Evolutionary conservation across 2,797 vertebrate species (phyloP), one percentile per base, ranked within the genome.

Genomic region (Sarcophilus harrisii): DNA sequence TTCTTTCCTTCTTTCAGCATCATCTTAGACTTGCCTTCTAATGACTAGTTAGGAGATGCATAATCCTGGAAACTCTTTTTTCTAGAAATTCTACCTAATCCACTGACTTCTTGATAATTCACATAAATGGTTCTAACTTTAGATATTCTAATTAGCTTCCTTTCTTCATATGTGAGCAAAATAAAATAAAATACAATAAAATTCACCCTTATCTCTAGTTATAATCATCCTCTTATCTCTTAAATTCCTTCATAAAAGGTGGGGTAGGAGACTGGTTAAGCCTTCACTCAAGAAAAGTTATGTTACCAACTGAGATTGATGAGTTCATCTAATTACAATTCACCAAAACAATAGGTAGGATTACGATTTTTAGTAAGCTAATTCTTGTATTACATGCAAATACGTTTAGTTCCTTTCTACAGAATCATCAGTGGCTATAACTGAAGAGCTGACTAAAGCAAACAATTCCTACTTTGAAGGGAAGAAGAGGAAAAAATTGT

Each of bases 221-320:
- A 45, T 38, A 45, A 30, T 45, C 38, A 45, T 81, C 8, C 38
- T 45, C 9, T 81, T 27, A 38, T 73, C 38, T 81, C 73, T 81
- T 45, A 45, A 81, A 81, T 45, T 8, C 38, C n/a, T 45, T 27
- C 73, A 16, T 18, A 24, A 45, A 81, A 81, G 2, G 8, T 24
- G 1, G 2, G 21, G 73, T 5, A 52, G 52, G 4, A 5, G 45
- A 3, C 24, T 21, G 18, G 38, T 81, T 89, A 96, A 97, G 96
- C 96, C 91, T 93, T 97, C 73, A 81, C 14, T 96, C 97, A 98
- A 96, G 97, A 97, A 97, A 97, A 55, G 9, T 55, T 55, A 55
- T 89, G 90, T 54, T 30, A 81, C 21, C 21, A 81, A 81, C 9
- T 81, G 21, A 81, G 38, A 81, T 1, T 45, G 73, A 45, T 81